A percentile compares a stretch with the other conserved stretches of the same genome.
Conservation (phyloP, 1,140 invertebrate species). For the Diorhabda elongata region DNA sequence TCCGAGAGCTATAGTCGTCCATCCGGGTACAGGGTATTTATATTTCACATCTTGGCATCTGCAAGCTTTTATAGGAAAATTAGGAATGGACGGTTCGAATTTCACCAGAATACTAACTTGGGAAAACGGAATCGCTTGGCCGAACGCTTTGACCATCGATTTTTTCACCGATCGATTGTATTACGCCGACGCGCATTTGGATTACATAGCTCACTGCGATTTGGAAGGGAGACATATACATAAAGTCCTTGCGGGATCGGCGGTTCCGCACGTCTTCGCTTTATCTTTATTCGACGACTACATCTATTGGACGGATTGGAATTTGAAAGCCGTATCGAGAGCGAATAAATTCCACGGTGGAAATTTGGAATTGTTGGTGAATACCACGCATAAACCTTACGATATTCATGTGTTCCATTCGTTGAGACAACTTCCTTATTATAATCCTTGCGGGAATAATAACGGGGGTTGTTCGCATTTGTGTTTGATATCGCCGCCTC, state of each 20-base stretch:
- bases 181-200: constrained; percentile 97
- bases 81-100: constrained; percentile 95
- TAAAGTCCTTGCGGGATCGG: constrained; percentile 70
- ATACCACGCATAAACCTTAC: constrained; percentile 92
- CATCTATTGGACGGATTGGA: constrained; percentile 99
- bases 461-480: constrained; percentile 98
- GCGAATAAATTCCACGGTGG: constrained; percentile 86
- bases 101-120: constrained; percentile 85
- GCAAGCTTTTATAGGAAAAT: constrained; percentile 94
- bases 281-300: constrained; percentile 90
- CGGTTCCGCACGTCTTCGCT: constrained; percentile 92
- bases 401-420: constrained; percentile 90
- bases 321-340: constrained; percentile 79
- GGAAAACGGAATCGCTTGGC: constrained; percentile 95
- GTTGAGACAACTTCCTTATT: constrained; percentile 74
- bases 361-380: constrained; percentile 73
- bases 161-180: constrained; percentile 92
- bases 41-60: constrained; percentile 97
- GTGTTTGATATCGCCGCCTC: constrained; percentile 84
- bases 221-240: constrained; percentile 83
- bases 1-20: constrained; percentile 89
- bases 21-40: constrained; percentile 90
- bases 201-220: constrained; percentile 93
- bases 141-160: constrained; percentile 95
- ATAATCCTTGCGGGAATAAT: constrained; percentile 86